Percentiles rank a stretch among this genome's conserved stretches.
These are phyloP conservation scores for Phrixothrix hirtus DNA, from an alignment of 2,888 invertebrate genomes.

Conservation along the genomic window DNA sequence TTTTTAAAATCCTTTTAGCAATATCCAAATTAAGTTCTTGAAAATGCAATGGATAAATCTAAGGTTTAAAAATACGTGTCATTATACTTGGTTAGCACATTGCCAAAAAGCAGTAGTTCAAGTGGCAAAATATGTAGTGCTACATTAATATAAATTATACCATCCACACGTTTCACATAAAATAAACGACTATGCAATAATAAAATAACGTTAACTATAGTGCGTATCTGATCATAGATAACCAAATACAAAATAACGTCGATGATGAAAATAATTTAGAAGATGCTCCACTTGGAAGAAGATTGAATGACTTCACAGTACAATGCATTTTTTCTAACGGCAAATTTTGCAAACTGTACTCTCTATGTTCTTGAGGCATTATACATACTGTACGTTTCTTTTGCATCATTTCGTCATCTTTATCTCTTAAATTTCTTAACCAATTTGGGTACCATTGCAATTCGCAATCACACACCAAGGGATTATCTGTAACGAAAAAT, in stretches of 20 bases:
- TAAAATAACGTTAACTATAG: constrained; percentile 28
- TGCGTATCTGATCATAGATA: constrained; percentile 31
- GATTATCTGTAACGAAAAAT: constrained; percentile 71
- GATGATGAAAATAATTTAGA: constrained; percentile 11
- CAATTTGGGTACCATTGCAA: constrained; percentile 86
- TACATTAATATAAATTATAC: too few species aligned
- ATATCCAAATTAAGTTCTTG: neutral
- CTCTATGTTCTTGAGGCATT: constrained; percentile 78
- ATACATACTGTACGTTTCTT: constrained; percentile 83
- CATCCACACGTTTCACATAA: too few species aligned
- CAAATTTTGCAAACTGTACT: constrained; percentile 80
- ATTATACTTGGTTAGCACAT: constrained; percentile 12
- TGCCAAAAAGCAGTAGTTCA: neutral
- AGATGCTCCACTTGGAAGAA: constrained; percentile 40
- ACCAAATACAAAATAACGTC: constrained; percentile 26
- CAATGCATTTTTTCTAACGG: constrained; percentile 84
- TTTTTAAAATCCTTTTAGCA: neutral
- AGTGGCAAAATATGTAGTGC: neutral
- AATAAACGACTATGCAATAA: too few species aligned
- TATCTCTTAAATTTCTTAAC: constrained; percentile 75
- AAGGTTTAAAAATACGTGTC: neutral
- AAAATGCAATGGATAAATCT: too few species aligned
- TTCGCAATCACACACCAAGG: constrained; percentile 84
- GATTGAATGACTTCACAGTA: constrained; percentile 63
- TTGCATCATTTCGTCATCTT: constrained; percentile 86